phyloP scores from a whole-genome alignment of 2,888 invertebrate genomes.

The Erebia epiphron region DNA sequence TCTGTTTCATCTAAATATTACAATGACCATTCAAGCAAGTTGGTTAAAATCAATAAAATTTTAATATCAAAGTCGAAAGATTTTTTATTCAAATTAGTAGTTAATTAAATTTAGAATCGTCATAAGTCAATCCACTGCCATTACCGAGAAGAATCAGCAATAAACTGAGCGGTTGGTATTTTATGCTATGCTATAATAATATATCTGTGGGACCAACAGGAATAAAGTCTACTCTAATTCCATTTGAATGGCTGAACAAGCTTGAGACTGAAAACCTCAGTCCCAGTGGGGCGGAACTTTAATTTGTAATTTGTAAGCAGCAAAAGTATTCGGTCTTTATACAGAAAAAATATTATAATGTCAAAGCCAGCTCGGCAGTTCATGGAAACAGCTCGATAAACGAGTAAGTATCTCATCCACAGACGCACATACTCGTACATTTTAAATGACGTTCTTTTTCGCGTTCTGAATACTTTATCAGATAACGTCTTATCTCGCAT shows the following conservation, averaged over 20 bases:
- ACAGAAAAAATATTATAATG: not conserved
- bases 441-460: constrained; percentile 19
- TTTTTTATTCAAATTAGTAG: no score
- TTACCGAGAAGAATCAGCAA: no score
- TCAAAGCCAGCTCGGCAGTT: not conserved
- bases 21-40: no score
- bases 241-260: not conserved
- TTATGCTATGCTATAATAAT: no score
- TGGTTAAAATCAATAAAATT: no score
- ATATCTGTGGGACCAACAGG: not conserved
- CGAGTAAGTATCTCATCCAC: not conserved
- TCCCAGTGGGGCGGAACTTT: not conserved
- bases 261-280: not conserved
- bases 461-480: constrained; percentile 19
- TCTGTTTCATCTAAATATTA: no score
- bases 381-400: constrained; percentile 5
- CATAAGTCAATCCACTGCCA: no score
- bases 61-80: no score
- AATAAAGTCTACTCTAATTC: not conserved
- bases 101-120: no score
- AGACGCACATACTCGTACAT: not conserved
- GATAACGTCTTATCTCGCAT: constrained; percentile 10
- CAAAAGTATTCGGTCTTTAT: not conserved
- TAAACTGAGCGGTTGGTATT: no score
- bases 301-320: constrained; percentile 2